A percentile compares a stretch with the other conserved stretches of the same genome.
These are phyloP conservation scores for Tipula confusa DNA, from an alignment of 2,888 invertebrate species.

Conservation along the genomic window DNA sequence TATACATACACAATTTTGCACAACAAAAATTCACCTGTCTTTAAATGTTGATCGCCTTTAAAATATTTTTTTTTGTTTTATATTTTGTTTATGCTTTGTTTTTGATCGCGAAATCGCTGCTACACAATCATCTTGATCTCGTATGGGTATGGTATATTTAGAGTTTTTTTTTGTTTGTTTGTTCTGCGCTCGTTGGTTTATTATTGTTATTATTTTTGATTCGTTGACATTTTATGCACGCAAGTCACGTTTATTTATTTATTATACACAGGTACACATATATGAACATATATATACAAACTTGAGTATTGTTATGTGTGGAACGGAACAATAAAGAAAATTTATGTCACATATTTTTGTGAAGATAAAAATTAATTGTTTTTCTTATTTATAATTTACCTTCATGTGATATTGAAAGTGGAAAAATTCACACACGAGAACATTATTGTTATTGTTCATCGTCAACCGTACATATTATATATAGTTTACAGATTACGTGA, in stretches of 20 bases:
- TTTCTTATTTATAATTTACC: background rate
- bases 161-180: background rate
- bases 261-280: background rate
- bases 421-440: background rate
- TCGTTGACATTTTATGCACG: constrained; percentile 29
- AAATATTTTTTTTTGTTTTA: background rate
- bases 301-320: background rate
- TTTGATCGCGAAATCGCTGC: background rate
- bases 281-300: background rate
- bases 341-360: constrained; percentile 20
- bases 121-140: constrained; percentile 1
- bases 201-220: constrained; percentile 21
- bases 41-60: constrained; percentile 25
- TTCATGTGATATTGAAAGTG: background rate
- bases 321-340: constrained; percentile 1
- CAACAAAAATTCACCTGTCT: constrained; percentile 12
- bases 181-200: background rate
- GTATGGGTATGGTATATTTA: background rate
- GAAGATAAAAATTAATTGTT: background rate
- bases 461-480: background rate
- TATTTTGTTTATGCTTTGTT: constrained; percentile 13
- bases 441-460: background rate
- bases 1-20: background rate
- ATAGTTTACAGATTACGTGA: background rate
- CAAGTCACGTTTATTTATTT: constrained; percentile 31